These are phyloP conservation scores for Holacanthus passer DNA, from an alignment of 2,113 vertebrate species.

Conservation along the genomic window DNA sequence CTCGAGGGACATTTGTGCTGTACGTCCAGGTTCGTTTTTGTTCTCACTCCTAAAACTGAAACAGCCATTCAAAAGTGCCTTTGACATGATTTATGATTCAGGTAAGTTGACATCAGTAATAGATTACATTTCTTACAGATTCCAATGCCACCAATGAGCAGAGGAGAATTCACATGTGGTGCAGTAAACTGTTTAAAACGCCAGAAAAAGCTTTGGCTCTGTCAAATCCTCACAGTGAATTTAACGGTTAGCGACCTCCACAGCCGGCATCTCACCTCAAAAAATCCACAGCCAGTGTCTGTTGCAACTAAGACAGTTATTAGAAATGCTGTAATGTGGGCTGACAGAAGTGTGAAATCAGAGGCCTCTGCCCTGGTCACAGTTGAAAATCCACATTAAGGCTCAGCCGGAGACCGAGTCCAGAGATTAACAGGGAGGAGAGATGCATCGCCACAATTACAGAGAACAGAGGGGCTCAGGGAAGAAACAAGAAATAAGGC, in stretches of 20 bases:
- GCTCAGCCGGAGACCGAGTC: slow-evolving; percentile 38
- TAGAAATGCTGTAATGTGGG: slow-evolving; percentile 53
- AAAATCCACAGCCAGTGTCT: slow-evolving; percentile 34
- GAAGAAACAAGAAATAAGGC: slow-evolving; percentile 17
- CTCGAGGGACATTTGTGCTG: not conserved
- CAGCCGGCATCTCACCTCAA: slow-evolving; percentile 35
- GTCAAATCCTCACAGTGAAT: slow-evolving; percentile 18
- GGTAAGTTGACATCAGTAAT: not conserved
- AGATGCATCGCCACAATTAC: slow-evolving; percentile 47
- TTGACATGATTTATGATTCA: not conserved
- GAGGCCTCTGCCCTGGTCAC: slow-evolving; percentile 61
- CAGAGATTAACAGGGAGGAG: slow-evolving; percentile 42
- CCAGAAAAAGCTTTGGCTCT: not conserved
- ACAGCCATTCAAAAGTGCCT: not conserved
- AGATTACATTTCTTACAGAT: not conserved
- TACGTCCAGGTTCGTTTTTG: not conserved
- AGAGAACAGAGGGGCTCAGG: slow-evolving; percentile 32
- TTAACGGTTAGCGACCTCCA: slow-evolving; percentile 10
- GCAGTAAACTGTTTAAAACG: not conserved
- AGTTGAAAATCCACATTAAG: slow-evolving; percentile 74
- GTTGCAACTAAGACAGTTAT: slow-evolving; percentile 56
- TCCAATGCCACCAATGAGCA: not conserved
- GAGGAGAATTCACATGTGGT: not conserved
- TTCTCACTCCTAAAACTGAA: not conserved
- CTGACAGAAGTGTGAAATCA: slow-evolving; percentile 78